phyloP scores from a whole-genome alignment of 2,113 vertebrate genomes.

The Oreocharis arfaki region DNA sequence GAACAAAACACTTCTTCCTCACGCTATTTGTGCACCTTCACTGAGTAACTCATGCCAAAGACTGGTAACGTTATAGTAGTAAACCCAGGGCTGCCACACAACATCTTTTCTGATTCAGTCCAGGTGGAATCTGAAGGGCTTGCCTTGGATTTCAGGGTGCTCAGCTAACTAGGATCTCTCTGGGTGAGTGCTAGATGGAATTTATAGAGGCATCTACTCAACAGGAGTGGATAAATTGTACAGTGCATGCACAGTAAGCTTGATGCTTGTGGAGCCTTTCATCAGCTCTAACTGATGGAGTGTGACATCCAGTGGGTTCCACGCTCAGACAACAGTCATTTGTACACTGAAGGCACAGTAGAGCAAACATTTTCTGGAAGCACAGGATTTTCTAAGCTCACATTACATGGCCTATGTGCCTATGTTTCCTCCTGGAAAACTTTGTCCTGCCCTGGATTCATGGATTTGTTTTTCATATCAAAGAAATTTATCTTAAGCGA shows the following conservation, averaged over 20 bases:
- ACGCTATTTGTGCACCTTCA: not conserved
- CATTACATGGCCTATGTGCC: fast-evolving
- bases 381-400: not conserved
- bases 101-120: not conserved
- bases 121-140: not conserved
- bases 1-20: fast-evolving
- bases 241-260: not conserved
- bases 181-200: not conserved
- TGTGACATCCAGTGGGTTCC: not conserved
- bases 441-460: not conserved
- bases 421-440: not conserved
- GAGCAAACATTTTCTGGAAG: not conserved
- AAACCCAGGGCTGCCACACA: not conserved
- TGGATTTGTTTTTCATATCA: not conserved
- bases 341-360: not conserved
- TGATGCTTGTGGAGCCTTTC: not conserved
- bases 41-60: not conserved
- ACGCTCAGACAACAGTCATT: not conserved
- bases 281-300: not conserved
- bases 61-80: not conserved
- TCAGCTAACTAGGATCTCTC: not conserved
- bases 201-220: not conserved
- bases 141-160: not conserved
- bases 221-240: not conserved
- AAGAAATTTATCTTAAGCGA: not conserved